Evolutionary conservation across 2,888 invertebrate genomes (phyloP).

Genomic region (Sericinus montela): DNA sequence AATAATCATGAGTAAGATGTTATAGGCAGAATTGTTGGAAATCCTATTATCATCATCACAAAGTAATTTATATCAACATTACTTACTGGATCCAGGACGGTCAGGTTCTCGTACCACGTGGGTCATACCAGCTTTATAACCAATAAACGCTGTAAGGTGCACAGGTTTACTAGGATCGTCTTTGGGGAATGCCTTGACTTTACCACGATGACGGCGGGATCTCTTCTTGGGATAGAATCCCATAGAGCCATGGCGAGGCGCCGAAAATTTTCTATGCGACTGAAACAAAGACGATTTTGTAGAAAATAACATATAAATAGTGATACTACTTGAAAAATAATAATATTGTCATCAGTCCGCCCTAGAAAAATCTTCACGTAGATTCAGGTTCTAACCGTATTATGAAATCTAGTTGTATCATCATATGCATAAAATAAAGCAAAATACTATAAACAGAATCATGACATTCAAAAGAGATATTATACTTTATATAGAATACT

Average conservation of each 20-base stretch:
- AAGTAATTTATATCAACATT: not conserved
- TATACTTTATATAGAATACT: not conserved
- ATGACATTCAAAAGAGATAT: not conserved
- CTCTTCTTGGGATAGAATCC: conserved; percentile 99
- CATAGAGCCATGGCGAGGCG: conserved; percentile 99
- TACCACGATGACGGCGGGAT: conserved; percentile 97
- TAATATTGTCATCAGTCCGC: conserved; percentile 82
- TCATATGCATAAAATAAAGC: conserved; percentile 60
- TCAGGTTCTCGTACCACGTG: conserved; percentile 99
- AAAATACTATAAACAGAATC: not conserved
- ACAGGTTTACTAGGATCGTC: conserved; percentile 98
- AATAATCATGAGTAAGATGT: no score
- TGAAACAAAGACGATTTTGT: conserved; percentile 58
- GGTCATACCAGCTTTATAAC: conserved; percentile 99
- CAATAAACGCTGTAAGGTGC: conserved; percentile 98
- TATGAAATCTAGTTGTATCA: conserved; percentile 79
- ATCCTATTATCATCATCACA: no score
- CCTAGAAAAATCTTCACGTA: conserved; percentile 86
- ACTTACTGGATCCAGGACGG: conserved; percentile 98
- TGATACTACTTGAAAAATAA: not conserved
- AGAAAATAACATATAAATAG: not conserved
- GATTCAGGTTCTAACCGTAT: conserved; percentile 85
- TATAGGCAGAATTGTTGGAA: not conserved
- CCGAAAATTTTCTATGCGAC: conserved; percentile 99
- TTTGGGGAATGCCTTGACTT: conserved; percentile 99